These are phyloP conservation scores for Sarcophaga peregrina DNA, from an alignment of 1,140 invertebrate species.

Conservation along the genomic window DNA sequence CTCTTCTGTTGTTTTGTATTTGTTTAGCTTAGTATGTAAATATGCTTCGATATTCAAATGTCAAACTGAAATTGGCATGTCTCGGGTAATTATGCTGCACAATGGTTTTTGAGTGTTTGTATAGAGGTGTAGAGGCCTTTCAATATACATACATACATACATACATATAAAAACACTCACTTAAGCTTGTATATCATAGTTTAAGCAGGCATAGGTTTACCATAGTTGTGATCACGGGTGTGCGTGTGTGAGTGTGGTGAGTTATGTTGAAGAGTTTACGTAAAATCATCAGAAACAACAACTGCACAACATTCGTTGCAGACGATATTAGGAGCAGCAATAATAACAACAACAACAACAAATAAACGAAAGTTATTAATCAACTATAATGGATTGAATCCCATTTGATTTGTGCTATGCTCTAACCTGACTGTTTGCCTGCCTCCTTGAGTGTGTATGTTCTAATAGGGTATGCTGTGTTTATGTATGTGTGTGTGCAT, in stretches of 20 bases:
- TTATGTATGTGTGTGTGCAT: background rate
- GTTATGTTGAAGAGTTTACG: background rate
- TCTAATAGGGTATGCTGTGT: background rate
- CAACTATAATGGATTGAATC: constrained; percentile 22
- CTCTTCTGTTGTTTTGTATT: too few relatives aligned
- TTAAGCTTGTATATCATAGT: too few relatives aligned
- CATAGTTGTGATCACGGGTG: too few relatives aligned
- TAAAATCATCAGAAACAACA: background rate
- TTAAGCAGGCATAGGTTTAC: too few relatives aligned
- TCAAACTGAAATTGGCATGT: constrained; percentile 21
- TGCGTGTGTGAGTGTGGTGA: too few relatives aligned
- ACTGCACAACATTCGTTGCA: background rate
- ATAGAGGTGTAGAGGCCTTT: background rate
- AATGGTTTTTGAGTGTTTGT: background rate
- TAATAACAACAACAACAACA: background rate
- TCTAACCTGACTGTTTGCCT: background rate
- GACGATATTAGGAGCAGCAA: too few relatives aligned
- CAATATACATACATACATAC: background rate
- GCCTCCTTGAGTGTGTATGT: background rate
- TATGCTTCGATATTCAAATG: constrained; percentile 13
- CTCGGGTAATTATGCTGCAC: constrained; percentile 6
- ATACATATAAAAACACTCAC: too few relatives aligned
- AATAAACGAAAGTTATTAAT: background rate
- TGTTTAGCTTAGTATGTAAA: background rate
- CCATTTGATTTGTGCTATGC: background rate